A percentile compares a stretch with the other conserved stretches of the same genome.
phyloP scores from a whole-genome alignment of 2,888 invertebrate species.

The Sminthurides aquaticus region DNA sequence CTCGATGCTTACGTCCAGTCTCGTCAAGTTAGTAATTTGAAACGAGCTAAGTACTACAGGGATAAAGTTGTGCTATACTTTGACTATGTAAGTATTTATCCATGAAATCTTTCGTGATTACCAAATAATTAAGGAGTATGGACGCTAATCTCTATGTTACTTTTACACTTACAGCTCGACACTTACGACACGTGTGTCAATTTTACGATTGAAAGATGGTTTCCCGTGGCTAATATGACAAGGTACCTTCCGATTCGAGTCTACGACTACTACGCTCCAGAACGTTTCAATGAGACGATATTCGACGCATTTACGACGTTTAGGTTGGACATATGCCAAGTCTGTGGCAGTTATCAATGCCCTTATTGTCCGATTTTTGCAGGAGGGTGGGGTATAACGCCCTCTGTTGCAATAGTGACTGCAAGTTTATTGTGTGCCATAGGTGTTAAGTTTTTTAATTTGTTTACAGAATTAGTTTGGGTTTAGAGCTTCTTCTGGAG shows the following conservation, averaged over 20 bases:
- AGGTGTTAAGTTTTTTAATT: conserved; percentile 15
- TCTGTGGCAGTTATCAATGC: conserved; percentile 88
- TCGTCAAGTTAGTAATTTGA: conserved; percentile 68
- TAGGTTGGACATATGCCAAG: conserved; percentile 82
- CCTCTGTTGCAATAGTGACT: conserved; percentile 20
- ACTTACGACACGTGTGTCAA: conserved; percentile 77
- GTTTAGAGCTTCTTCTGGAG: neutral
- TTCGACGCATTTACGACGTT: conserved; percentile 80
- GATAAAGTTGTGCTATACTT: conserved; percentile 87
- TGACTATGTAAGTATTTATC: conserved; percentile 65
- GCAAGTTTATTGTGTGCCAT: conserved; percentile 12
- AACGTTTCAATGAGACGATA: conserved; percentile 85
- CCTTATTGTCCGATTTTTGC: conserved; percentile 42
- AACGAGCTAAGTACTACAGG: conserved; percentile 72
- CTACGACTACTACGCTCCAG: conserved; percentile 95
- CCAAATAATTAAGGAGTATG: conserved; percentile 5
- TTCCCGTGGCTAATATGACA: conserved; percentile 93
- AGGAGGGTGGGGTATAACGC: conserved; percentile 22
- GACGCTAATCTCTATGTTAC: conserved; percentile 5
- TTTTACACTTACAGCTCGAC: conserved; percentile 59
- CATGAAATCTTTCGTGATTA: no score
- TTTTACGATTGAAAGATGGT: conserved; percentile 89
- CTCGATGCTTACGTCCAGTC: conserved; percentile 76
- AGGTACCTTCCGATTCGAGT: conserved; percentile 79
- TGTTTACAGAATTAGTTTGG: neutral